A percentile compares a stretch with the other conserved stretches of the same genome.
phyloP scores from a whole-genome alignment of 2,888 invertebrate species.

The Oxycera nigricornis region DNA sequence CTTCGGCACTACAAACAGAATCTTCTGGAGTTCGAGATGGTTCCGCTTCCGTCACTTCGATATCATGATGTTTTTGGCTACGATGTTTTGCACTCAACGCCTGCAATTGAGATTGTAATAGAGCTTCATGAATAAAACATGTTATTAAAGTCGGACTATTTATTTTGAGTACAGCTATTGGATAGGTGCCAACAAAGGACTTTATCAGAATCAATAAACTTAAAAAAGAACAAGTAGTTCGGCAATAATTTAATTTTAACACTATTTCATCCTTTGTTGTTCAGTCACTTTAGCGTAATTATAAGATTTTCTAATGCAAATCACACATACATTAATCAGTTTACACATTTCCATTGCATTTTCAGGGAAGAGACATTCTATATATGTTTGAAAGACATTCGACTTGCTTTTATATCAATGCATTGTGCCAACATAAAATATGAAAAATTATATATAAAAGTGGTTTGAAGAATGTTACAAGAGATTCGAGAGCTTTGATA shows the following conservation, averaged over 20 bases:
- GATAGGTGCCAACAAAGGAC: background rate
- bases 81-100: slow-evolving; percentile 78
- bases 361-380: too few species aligned
- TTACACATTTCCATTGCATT: too few species aligned
- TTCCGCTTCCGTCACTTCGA: slow-evolving; percentile 77
- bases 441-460: too few species aligned
- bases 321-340: too few species aligned
- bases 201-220: background rate
- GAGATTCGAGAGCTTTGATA: too few species aligned
- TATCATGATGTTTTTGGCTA: slow-evolving; percentile 67
- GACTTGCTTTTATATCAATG: too few species aligned
- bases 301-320: too few species aligned
- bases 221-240: too few species aligned
- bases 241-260: background rate
- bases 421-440: too few species aligned
- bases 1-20: slow-evolving; percentile 88
- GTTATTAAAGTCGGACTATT: background rate
- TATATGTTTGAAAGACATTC: too few species aligned
- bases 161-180: background rate
- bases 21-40: slow-evolving; percentile 89
- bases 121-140: background rate
- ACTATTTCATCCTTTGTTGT: background rate
- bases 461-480: too few species aligned
- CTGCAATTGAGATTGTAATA: slow-evolving; percentile 60
- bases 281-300: too few species aligned